Base-by-base conservation (phyloP, 2,888 invertebrate species). In the Eumacrocentrus americanus region DNA sequence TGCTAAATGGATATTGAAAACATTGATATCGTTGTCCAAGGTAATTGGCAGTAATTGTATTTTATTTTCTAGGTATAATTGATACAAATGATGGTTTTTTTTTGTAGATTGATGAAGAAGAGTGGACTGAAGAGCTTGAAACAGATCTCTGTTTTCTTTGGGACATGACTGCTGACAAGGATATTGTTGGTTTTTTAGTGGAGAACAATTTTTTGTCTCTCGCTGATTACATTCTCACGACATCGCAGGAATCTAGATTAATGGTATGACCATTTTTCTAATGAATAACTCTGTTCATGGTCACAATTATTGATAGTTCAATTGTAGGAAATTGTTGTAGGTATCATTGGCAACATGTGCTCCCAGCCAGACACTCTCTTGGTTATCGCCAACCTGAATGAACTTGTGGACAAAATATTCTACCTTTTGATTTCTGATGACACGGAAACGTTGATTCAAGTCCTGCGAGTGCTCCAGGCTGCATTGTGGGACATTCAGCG, bases 311-410 rank as follows among this genome's bases (percentile, higher is more conserved):
- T 46, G 9, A 37, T n/a, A 2, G 11, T 38, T 12, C 1, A 23
- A 25, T 73, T 78, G 35, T 69, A 86, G 86, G 95, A 95, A 83
- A 91, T 95, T 67, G 82, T 92, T 35, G 82, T 95, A 12, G 95
- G 95, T 4, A 91, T 94, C 56, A 83, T 94, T 60, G 92, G 90
- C 1, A 95, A 95, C 79, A 89, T 95, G 86, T 89, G 90, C 63
- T 89, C 90, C 70, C 85, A 88, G 61, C 83, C 84, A 59, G 84
- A 85, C 62, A 85, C 88, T 2, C 85, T 89, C 14, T 80, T 83
- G 53, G 81, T 82, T 20, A 81, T 90, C 11, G 83, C 88, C 23
- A 80, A 82, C 16, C 84, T 86, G 69, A 82, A 87, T 11, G 82
- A 85, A 23, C 82, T 90, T 23, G 77, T 90, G 63, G 80, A 82